These are phyloP conservation scores for Nothobranchius kuhntae DNA, from an alignment of 2,113 vertebrate genomes.

Conservation along the genomic window DNA sequence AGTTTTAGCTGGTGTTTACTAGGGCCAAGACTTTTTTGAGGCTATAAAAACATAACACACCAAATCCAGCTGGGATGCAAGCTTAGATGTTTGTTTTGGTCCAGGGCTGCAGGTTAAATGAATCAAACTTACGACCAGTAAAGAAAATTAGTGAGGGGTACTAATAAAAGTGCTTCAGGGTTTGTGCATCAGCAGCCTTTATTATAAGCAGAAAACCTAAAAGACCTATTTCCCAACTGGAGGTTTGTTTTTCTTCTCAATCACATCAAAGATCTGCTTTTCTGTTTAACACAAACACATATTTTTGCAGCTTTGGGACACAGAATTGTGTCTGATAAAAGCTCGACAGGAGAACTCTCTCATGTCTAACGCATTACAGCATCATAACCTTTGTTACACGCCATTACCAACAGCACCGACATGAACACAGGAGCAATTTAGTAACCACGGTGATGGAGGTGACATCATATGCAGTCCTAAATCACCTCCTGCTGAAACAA, in stretches of 20 bases:
- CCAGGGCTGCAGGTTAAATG: too few species aligned
- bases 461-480: constrained; percentile 50
- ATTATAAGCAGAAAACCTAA: too few species aligned
- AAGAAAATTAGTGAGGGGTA: too few species aligned
- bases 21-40: too few species aligned
- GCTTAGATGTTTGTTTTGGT: too few species aligned
- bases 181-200: too few species aligned
- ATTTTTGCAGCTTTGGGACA: constrained; percentile 17
- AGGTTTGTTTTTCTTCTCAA: background rate
- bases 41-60: too few species aligned
- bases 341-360: constrained; percentile 66
- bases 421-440: constrained; percentile 40
- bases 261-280: constrained; percentile 6
- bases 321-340: constrained; percentile 6
- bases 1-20: too few species aligned
- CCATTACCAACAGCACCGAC: constrained; percentile 39
- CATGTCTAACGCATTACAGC: constrained; percentile 39
- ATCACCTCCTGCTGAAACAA: constrained; percentile 42
- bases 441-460: constrained; percentile 35
- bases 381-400: constrained; percentile 49
- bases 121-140: too few species aligned
- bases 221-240: too few species aligned
- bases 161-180: too few species aligned
- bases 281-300: constrained; percentile 34
- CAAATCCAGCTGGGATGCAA: too few species aligned